Evolutionary conservation across 2,113 vertebrate genomes (phyloP).

Genomic region (Aegithalos caudatus): DNA sequence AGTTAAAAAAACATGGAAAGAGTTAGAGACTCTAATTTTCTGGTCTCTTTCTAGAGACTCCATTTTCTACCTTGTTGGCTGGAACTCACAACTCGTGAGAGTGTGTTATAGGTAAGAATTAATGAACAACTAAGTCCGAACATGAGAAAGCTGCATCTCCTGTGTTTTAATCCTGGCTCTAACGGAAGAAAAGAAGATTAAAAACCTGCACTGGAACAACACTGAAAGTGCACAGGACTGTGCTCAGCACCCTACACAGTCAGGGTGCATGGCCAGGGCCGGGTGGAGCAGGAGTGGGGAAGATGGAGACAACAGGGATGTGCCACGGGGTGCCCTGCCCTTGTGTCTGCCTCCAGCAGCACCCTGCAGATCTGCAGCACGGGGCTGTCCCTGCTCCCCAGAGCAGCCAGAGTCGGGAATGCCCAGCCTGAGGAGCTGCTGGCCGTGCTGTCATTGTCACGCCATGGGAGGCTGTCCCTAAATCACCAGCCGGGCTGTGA

Average conservation of each 20-base stretch:
- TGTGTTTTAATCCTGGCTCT: no score
- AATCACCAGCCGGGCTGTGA: background rate
- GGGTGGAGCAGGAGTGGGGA: background rate
- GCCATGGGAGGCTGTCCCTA: background rate
- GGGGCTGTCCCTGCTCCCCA: accelerated
- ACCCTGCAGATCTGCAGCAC: background rate
- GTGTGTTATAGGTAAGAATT: no score
- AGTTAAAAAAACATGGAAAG: no score
- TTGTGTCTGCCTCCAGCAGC: background rate
- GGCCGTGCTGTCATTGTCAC: background rate
- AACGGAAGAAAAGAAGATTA: no score
- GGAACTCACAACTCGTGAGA: no score
- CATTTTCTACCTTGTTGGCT: no score
- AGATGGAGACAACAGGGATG: background rate
- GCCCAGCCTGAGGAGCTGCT: background rate
- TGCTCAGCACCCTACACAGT: background rate
- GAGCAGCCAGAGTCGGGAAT: accelerated
- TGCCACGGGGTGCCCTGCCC: accelerated
- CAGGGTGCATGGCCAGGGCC: background rate
- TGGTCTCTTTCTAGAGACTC: no score
- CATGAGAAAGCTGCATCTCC: no score
- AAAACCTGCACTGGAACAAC: background rate
- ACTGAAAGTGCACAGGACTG: background rate
- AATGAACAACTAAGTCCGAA: no score
- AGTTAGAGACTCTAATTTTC: no score